These are phyloP conservation scores for Sycophila texana DNA, from an alignment of 2,888 invertebrate species.

Conservation along the genomic window DNA sequence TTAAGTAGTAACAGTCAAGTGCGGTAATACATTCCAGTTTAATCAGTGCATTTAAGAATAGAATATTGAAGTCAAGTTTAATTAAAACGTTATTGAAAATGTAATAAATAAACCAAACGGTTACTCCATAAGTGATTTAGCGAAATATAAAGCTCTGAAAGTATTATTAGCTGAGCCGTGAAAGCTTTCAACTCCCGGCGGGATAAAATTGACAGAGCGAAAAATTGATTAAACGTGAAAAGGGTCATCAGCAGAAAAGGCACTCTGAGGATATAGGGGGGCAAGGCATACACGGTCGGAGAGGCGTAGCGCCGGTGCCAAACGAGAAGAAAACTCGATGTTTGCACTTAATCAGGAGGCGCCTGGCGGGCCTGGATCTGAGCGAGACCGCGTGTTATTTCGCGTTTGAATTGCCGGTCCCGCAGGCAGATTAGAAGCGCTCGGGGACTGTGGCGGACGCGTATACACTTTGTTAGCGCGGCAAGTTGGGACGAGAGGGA, in stretches of 20 bases:
- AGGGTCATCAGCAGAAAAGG: constrained; percentile 8
- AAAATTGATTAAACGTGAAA: not conserved
- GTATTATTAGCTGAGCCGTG: too few species aligned
- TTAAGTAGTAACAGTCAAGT: too few species aligned
- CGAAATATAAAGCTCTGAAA: too few species aligned
- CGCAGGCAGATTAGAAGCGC: constrained; percentile 36
- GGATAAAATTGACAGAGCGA: not conserved
- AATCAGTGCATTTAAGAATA: too few species aligned
- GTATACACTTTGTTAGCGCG: not conserved
- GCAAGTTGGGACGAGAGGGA: not conserved
- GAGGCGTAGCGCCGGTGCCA: not conserved
- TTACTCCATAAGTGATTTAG: too few species aligned
- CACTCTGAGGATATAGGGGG: not conserved
- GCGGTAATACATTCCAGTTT: too few species aligned
- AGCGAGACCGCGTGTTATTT: constrained; percentile 8
- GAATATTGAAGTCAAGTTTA: too few species aligned
- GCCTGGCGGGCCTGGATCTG: not conserved
- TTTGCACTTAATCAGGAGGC: constrained; percentile 42
- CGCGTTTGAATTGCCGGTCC: constrained; percentile 36
- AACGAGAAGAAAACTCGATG: constrained; percentile 20
- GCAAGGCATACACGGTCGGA: not conserved
- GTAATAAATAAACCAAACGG: too few species aligned
- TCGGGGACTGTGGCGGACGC: not conserved
- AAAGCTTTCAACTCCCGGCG: not conserved
- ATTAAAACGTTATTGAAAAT: too few species aligned